A percentile compares a stretch with the other conserved stretches of the same genome.
Evolutionary conservation across 2,888 invertebrate species (phyloP).

Genomic region (Heliconius sara): DNA sequence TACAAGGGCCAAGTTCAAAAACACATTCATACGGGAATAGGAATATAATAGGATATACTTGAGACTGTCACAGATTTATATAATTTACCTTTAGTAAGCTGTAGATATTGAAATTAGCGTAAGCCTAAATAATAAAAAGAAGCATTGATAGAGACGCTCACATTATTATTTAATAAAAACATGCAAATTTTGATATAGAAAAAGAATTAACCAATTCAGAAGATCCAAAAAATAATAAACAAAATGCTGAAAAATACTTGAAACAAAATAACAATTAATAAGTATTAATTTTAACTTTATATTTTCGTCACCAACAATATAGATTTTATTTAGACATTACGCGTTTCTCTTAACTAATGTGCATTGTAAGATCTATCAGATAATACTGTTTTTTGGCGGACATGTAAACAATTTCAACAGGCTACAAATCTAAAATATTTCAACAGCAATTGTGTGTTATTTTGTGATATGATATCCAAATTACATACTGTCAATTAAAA

Average conservation of each 20-base stretch:
- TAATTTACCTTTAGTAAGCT: conserved; percentile 20
- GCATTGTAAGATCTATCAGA: conserved; percentile 17
- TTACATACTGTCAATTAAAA: conserved; percentile 45
- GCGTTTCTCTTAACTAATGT: conserved; percentile 11
- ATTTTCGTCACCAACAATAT: not conserved
- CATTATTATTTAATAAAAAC: conserved; percentile 46
- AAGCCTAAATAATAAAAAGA: conserved; percentile 81
- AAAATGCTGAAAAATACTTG: conserved; percentile 3
- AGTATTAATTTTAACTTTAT: not conserved
- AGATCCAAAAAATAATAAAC: conserved; percentile 23
- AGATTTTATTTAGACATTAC: not conserved
- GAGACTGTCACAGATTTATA: not conserved
- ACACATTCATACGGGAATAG: conserved; percentile 24
- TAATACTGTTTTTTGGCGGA: not conserved
- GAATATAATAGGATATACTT: conserved; percentile 9
- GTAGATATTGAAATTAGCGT: conserved; percentile 56
- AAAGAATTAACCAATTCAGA: conserved; percentile 35
- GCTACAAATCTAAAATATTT: conserved; percentile 38
- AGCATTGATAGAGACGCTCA: conserved; percentile 62
- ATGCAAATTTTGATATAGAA: conserved; percentile 51
- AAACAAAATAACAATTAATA: conserved; percentile 7
- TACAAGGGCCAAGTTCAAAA: conserved; percentile 67
- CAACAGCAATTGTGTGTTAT: conserved; percentile 6
- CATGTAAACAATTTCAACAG: conserved; percentile 12
- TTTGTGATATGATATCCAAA: conserved; percentile 1